Base-by-base conservation (phyloP, 1,140 invertebrate species). In the Araneus ventricosus region DNA sequence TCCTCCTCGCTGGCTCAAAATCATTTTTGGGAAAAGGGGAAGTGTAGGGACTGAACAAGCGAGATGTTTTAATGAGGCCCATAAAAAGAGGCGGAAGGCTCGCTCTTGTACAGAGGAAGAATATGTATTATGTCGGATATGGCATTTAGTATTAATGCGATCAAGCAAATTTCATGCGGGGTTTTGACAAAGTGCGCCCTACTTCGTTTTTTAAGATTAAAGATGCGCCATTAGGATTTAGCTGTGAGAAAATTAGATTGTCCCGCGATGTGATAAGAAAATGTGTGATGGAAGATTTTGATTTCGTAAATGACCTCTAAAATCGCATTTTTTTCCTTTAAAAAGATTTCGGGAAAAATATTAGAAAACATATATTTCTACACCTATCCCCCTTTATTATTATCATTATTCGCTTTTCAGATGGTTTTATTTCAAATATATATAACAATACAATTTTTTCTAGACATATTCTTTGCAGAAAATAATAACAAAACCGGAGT, bases 131-230 rank as follows among this genome's bases (percentile, higher is more conserved):
- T 34, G 30, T 75, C 34, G 34, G 10, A 37, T 22, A 75, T 75
- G 27, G 30, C 30, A 75, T 30, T 75, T 75, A 75, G 70, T 37
- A 75, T 30, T 75, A 75, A 75, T 75, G 70, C 30, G 70, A 75
- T 75, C 30, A 75, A 75, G 17, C 34, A 20, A 34, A 75, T 75
- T 75, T 75, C 70, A 14, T 67, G 27, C 63, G 63, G 63, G 27
- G 63, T 30, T 67, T 67, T 67, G 63, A 67, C 27, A 27, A 67
- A 67, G 2, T 75, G 4, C 10, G 17, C 20, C 34, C 17, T 20
- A 34, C 5, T 1, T 34, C 30, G 14, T 17, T 10, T 37, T 75
- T 75, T 10, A 37, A 37, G 34, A 30, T 75, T 75, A 34, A 75
- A 75, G 70, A 75, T 75, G 70, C 30, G 30, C 17, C 70, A 20